Evolutionary conservation across 2,888 invertebrate genomes (phyloP).

Genomic region (Penaeus monodon): DNA sequence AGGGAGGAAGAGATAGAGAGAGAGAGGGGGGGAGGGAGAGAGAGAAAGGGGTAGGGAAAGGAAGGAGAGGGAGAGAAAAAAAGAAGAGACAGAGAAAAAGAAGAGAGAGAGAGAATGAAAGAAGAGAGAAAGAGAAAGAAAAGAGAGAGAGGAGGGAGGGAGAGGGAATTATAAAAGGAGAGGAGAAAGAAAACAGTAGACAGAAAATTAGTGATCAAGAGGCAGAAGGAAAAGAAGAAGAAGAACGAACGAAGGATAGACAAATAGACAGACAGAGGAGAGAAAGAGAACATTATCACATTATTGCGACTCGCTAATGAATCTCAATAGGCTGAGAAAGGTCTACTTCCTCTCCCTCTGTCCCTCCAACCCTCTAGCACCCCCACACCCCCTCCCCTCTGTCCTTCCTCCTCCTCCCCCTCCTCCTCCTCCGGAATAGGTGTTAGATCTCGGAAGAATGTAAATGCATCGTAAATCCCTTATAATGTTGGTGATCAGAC

Average conservation of each 20-base stretch:
- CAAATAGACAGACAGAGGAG: neutral
- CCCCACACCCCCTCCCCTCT: neutral
- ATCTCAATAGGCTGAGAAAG: too few relatives aligned
- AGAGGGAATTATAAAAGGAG: neutral
- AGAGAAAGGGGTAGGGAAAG: neutral
- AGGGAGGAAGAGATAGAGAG: neutral
- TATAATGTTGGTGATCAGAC: too few relatives aligned
- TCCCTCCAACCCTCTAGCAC: neutral
- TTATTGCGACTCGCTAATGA: neutral
- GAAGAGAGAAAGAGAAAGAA: neutral
- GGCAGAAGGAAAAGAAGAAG: too few relatives aligned
- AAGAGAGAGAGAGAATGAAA: neutral
- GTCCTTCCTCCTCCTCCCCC: neutral
- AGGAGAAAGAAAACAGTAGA: neutral
- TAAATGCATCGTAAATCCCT: too few relatives aligned
- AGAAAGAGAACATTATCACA: neutral
- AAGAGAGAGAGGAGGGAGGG: neutral
- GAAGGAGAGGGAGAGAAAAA: neutral
- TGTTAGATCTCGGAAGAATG: too few relatives aligned
- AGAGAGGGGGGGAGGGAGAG: neutral
- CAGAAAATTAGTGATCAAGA: neutral
- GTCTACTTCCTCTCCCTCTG: neutral
- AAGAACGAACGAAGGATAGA: neutral
- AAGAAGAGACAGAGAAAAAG: neutral
- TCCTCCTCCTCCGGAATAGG: neutral